A percentile compares a stretch with the other conserved stretches of the same genome.
These are phyloP conservation scores for Rattus rattus DNA, from an alignment of 2,113 vertebrate species.

Conservation along the genomic window DNA sequence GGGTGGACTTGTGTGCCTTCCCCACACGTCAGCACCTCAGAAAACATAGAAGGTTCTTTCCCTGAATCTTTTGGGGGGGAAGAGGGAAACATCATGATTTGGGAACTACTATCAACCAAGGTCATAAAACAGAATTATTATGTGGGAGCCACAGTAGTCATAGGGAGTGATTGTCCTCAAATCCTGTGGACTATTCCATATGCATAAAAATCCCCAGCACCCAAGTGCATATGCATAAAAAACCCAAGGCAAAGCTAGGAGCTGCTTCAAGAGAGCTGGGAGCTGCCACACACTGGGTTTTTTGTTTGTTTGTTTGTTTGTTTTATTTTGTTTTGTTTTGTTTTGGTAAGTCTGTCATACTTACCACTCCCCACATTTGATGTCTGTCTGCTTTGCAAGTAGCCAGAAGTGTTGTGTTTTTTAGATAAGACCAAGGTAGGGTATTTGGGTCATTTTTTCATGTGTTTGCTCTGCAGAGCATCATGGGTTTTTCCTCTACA, in stretches of 20 bases:
- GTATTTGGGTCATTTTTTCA: background rate
- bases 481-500: background rate
- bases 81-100: background rate
- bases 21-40: background rate
- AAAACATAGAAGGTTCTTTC: background rate
- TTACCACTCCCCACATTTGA: background rate
- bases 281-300: too few species aligned
- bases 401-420: background rate
- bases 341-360: background rate
- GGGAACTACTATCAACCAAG: background rate
- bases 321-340: too few species aligned
- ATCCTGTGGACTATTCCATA: background rate
- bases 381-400: background rate
- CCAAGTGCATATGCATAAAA: background rate
- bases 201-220: background rate
- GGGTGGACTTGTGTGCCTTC: slow-evolving; percentile 28
- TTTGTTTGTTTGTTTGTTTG: background rate
- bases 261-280: background rate
- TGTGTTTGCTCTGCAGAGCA: background rate
- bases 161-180: background rate
- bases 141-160: background rate
- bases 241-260: background rate
- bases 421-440: background rate
- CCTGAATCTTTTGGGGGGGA: background rate
- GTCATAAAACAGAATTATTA: background rate